phyloP scores from a whole-genome alignment of 1,140 invertebrate genomes.

The Hylaeus anthracinus region DNA sequence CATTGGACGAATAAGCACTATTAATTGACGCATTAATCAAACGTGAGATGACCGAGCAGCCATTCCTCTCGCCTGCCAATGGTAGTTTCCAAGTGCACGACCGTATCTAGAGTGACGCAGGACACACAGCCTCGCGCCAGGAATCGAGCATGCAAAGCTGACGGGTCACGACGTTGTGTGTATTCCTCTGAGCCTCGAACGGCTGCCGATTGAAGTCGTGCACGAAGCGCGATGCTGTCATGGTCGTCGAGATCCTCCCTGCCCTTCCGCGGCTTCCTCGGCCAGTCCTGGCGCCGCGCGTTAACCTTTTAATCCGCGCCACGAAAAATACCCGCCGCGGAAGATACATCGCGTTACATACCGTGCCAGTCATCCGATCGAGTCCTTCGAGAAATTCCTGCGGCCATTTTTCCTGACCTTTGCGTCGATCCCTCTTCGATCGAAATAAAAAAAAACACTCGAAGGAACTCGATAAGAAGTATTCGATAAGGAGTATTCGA shows the following conservation, averaged over 20 bases:
- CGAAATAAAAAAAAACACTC: no score
- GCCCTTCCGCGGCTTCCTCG: background rate
- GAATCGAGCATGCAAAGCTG: slow-evolving; percentile 55
- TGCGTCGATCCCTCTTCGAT: no score
- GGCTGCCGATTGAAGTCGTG: slow-evolving; percentile 44
- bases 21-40: no score
- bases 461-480: no score
- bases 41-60: no score
- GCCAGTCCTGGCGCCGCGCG: background rate
- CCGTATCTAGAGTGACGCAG: slow-evolving; percentile 9
- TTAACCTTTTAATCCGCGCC: background rate
- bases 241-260: background rate
- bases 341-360: background rate
- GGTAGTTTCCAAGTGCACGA: background rate
- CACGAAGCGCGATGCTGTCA: slow-evolving; percentile 34
- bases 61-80: background rate
- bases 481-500: no score
- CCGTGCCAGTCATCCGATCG: no score
- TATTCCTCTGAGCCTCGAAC: slow-evolving; percentile 40
- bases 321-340: background rate
- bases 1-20: no score
- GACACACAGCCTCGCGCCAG: slow-evolving; percentile 30
- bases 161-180: slow-evolving; percentile 62
- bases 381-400: no score
- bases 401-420: background rate